Evolutionary conservation across 1,140 invertebrate genomes (phyloP), one percentile per base, ranked within the genome.

Genomic region (Pseudomyrmex gracilis): DNA sequence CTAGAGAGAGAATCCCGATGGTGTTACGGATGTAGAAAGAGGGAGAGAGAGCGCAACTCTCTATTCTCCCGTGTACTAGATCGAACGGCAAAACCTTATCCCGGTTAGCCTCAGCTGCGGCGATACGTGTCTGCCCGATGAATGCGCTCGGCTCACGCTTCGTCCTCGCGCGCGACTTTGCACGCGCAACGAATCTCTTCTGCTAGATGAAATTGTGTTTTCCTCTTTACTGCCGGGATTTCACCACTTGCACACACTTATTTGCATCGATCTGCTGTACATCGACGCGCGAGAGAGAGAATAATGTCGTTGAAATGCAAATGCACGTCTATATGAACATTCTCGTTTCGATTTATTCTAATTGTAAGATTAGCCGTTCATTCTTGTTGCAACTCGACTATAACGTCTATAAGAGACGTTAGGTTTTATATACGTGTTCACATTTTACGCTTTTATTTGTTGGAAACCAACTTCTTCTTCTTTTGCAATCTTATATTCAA

Each of bases 1-100:
- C 22, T 10, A 2, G 49, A 57, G 66, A 34, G 76, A 58, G 76
- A 70, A 10, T 10, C 34, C 34, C 34, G 5, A 51, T 22, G 64
- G 20, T 68, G 34, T 51, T 57, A 12, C 13, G 61, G 43, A 64
- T 0, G 5, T 8, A 17, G 12, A 17, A 34, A 68, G 51, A 55
- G 13, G n/a, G 51, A 43, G 4, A 61, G 58, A 57, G 58, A 73
- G 77, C 49, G 43, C 71, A 64, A n/a, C 74, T 34, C 66, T 22
- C 43, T 71, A 83, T 84, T 86, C 82, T 80, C 22, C 51, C 77
- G 20, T 82, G 76, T 55, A 77, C 43, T 67, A 80, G 89, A 87
- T 88, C 76, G 86, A 83, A 66, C 86, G 84, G 84, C 84, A 85
- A 88, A 88, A 89, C 87, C 88, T 88, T 89, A 66, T 64, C 43